Evolutionary conservation across 2,888 invertebrate genomes (phyloP).

Genomic region (Xestia c-nigrum): DNA sequence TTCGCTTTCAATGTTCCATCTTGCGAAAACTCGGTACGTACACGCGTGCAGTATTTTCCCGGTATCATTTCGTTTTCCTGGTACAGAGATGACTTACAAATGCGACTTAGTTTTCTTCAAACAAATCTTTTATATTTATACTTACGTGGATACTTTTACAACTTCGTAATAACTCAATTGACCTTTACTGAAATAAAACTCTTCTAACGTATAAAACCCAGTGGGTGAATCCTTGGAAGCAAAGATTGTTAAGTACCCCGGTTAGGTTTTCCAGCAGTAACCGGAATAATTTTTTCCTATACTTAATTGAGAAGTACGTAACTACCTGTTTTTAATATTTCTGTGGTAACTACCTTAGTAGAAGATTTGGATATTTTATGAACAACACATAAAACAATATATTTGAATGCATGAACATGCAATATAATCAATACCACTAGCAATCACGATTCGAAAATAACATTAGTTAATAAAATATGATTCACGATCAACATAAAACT

Average conservation of each 20-base stretch:
- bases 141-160: not conserved
- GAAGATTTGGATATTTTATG: not conserved
- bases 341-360: no score
- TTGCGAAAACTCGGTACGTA: not conserved
- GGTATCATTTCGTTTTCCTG: not conserved
- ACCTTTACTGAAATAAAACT: slow-evolving; percentile 9
- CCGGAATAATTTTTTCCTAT: not conserved
- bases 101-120: not conserved
- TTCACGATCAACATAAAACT: slow-evolving; percentile 53
- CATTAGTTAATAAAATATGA: slow-evolving; percentile 30
- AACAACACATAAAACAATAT: not conserved
- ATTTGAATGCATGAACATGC: slow-evolving; percentile 17
- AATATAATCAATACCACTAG: not conserved
- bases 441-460: slow-evolving; percentile 58
- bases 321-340: no score
- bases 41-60: slow-evolving; percentile 2
- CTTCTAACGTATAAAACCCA: not conserved
- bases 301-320: not conserved
- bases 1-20: not conserved
- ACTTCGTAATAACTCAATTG: slow-evolving; percentile 9
- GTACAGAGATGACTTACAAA: slow-evolving; percentile 11
- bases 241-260: not conserved
- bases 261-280: not conserved
- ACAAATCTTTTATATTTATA: not conserved
- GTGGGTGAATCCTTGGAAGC: not conserved